Evolutionary conservation across 2,797 vertebrate species (phyloP), one percentile per base, ranked within the genome.

Genomic region (Danio aesculapii): DNA sequence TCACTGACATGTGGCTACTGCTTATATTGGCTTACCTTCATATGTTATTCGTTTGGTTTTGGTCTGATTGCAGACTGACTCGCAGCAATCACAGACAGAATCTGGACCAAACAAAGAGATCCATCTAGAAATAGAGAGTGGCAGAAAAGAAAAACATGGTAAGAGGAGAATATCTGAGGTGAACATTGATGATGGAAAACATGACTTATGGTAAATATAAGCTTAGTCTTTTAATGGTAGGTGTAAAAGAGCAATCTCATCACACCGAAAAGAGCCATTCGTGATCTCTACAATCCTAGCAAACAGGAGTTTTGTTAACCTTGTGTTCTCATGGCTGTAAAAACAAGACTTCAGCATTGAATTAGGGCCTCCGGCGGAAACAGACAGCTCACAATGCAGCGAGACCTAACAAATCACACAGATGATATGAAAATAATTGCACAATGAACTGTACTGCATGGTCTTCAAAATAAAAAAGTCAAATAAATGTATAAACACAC

Each of bases 1-100:
- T 30, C 30, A 30, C 30, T 1, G 30, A 39, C 13, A 1, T 41
- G 17, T 52, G 19, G 16, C 13, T 57, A 58, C 17, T 44, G 2
- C 1, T 0, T 19, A 6, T 16, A 8, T 53, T 53, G 11, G 5
- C 82, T 79, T 62, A 91, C 94, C 94, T 88, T 93, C 86, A 70
- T 82, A 81, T 71, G 89, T 82, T 62, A 81, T 85, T 61, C 83
- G 89, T 57, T 61, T 81, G 12, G 58, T 14, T 87, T 90, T 91
- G 7, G 87, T 83, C 5, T 77, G 86, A 64, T 83, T 85, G 83
- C 93, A 95, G 11, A 84, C 77, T 1, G 86, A 90, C 39, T 93
- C 90, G 66, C 94, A 95, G 86, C 94, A 95, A 6, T 89, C 81
- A 57, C 93, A 94, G 68, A 92, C 68, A 9, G 87, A 86, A 84